phyloP scores from a whole-genome alignment of 1,140 invertebrate genomes.

The Lepidurus couesii region DNA sequence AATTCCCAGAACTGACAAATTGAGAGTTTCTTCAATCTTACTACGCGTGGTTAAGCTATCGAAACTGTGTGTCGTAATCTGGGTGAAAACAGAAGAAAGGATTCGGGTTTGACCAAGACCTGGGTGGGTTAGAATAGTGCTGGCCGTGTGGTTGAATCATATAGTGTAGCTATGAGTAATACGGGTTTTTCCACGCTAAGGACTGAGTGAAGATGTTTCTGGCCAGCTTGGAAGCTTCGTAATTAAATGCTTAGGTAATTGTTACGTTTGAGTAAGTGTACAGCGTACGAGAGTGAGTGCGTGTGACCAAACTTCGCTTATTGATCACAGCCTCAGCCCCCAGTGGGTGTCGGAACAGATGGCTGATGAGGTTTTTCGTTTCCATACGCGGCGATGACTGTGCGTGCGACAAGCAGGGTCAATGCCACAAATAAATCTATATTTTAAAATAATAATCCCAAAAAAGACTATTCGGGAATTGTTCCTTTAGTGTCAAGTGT shows the following conservation, averaged over 20 bases:
- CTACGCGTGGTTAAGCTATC: too few species aligned
- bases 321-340: constrained; percentile 2
- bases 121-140: too few species aligned
- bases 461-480: too few species aligned
- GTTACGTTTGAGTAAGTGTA: neutral
- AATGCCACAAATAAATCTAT: neutral
- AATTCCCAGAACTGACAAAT: neutral
- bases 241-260: neutral
- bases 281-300: neutral
- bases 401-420: constrained; percentile 8
- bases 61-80: too few species aligned
- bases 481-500: too few species aligned
- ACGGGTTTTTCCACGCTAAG: neutral
- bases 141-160: too few species aligned
- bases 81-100: too few species aligned
- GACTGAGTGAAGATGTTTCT: constrained; percentile 14
- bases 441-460: too few species aligned
- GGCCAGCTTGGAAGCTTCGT: neutral
- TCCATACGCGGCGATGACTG: neutral
- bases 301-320: neutral
- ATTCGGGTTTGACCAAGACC: too few species aligned
- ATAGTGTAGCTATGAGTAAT: neutral
- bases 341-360: neutral
- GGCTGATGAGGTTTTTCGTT: constrained; percentile 19
- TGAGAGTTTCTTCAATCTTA: neutral